Conservation (phyloP, 2,888 invertebrate species). For the Cremastobaeus sp. region DNA sequence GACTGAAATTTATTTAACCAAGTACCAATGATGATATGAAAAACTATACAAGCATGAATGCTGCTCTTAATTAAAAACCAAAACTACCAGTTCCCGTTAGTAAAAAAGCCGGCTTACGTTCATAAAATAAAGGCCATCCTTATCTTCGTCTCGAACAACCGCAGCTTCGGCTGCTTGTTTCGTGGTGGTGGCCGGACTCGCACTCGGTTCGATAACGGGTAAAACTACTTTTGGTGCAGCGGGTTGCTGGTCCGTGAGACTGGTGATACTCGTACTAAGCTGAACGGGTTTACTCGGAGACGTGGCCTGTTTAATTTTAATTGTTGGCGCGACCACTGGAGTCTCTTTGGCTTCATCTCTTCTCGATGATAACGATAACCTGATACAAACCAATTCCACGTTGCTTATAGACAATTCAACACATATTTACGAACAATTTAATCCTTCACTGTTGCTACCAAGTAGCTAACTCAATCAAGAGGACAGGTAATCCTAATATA, state of each 20-base stretch:
- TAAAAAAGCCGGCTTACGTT: slow-evolving; percentile 74
- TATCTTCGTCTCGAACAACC: slow-evolving; percentile 77
- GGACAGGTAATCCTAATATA: too few relatives aligned
- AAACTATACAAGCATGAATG: too few relatives aligned
- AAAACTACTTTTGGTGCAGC: slow-evolving; percentile 78
- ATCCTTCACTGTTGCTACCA: too few relatives aligned
- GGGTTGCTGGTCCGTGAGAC: slow-evolving; percentile 77
- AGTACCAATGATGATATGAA: too few relatives aligned
- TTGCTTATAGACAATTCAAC: too few relatives aligned
- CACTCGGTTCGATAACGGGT: slow-evolving; percentile 73
- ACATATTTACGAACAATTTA: too few relatives aligned
- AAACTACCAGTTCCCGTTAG: too few relatives aligned
- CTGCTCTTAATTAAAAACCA: too few relatives aligned
- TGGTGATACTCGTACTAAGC: slow-evolving; percentile 69
- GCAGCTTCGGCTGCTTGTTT: slow-evolving; percentile 68
- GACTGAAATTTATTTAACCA: too few relatives aligned
- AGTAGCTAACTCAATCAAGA: too few relatives aligned
- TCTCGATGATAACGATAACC: slow-evolving; percentile 65
- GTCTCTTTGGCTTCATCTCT: slow-evolving; percentile 66
- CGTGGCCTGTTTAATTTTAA: slow-evolving; percentile 46
- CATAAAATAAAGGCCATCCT: slow-evolving; percentile 89
- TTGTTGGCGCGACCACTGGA: slow-evolving; percentile 22
- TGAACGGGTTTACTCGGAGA: slow-evolving; percentile 63
- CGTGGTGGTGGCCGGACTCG: slow-evolving; percentile 68
- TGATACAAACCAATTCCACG: slow-evolving; percentile 16